A percentile compares a stretch with the other conserved stretches of the same genome.
Conservation (phyloP, 2,797 vertebrate species). For the Hippopotamyrus pictus region DNA sequence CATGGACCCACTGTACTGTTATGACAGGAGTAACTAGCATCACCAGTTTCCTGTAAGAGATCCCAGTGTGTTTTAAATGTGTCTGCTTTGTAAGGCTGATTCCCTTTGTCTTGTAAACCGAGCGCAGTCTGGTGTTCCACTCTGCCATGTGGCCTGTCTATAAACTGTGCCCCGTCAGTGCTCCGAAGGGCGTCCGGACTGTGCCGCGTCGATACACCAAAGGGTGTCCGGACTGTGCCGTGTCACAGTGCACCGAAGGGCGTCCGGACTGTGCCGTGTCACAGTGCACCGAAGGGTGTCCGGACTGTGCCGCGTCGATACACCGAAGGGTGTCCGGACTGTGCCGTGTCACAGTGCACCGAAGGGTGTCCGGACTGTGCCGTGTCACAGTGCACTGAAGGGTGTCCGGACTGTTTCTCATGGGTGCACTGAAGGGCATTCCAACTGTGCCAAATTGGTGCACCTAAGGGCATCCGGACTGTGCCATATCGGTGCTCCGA, state of each 20-base stretch:
- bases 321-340: not conserved
- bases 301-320: not conserved
- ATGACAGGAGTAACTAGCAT: not conserved
- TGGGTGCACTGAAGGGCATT: not conserved
- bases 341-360: not conserved
- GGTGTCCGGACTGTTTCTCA: not conserved
- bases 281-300: not conserved
- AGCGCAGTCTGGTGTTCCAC: not conserved
- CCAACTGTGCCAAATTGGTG: not conserved
- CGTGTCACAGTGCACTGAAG: not conserved
- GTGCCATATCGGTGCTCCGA: not conserved
- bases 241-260: not conserved
- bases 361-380: not conserved
- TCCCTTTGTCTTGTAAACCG: not conserved
- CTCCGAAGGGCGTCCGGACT: not conserved
- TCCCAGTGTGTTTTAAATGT: not conserved
- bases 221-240: not conserved
- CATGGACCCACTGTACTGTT: not conserved
- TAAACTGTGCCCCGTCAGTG: not conserved
- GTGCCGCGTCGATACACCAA: not conserved
- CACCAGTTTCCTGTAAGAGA: not conserved
- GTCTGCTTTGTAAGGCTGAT: not conserved
- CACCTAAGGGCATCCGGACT: not conserved
- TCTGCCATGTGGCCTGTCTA: not conserved
- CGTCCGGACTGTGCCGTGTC: not conserved